Evolutionary conservation across 2,888 invertebrate species (phyloP).

Genomic region (Brachynemurus nebulosus): DNA sequence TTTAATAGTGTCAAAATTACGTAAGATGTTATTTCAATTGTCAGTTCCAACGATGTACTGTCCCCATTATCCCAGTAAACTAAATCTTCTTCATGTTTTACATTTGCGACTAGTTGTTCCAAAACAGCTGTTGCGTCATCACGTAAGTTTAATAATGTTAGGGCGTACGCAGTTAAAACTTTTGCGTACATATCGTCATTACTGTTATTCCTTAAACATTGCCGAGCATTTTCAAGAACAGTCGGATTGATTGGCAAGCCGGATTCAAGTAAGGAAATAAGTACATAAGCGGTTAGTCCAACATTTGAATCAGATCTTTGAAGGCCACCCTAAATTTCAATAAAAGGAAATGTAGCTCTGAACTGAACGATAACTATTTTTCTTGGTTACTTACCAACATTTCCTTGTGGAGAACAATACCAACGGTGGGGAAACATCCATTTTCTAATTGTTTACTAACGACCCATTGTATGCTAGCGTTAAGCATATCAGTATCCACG

Average conservation of each 20-base stretch:
- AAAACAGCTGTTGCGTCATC: slow-evolving; percentile 31
- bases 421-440: slow-evolving; percentile 59
- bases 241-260: slow-evolving; percentile 34
- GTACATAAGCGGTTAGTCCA: slow-evolving; percentile 53
- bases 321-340: background rate
- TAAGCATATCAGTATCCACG: slow-evolving; percentile 37
- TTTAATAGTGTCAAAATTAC: slow-evolving; percentile 43
- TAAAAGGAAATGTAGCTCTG: too few species aligned
- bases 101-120: slow-evolving; percentile 29
- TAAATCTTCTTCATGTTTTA: slow-evolving; percentile 31
- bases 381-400: slow-evolving; percentile 35
- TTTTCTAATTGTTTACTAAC: slow-evolving; percentile 53
- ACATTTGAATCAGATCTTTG: slow-evolving; percentile 24
- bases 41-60: slow-evolving; percentile 35
- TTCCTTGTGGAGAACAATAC: slow-evolving; percentile 52
- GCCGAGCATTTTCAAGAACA: slow-evolving; percentile 41
- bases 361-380: too few species aligned
- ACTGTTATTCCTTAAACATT: slow-evolving; percentile 39
- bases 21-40: slow-evolving; percentile 56
- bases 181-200: slow-evolving; percentile 35
- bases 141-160: slow-evolving; percentile 33
- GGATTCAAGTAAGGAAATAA: slow-evolving; percentile 49
- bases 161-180: slow-evolving; percentile 38
- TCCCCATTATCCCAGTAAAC: slow-evolving; percentile 37
- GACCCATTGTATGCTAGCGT: slow-evolving; percentile 45